phyloP scores from a whole-genome alignment of 2,888 invertebrate species.

The Thecocarcelia acutangulata region DNA sequence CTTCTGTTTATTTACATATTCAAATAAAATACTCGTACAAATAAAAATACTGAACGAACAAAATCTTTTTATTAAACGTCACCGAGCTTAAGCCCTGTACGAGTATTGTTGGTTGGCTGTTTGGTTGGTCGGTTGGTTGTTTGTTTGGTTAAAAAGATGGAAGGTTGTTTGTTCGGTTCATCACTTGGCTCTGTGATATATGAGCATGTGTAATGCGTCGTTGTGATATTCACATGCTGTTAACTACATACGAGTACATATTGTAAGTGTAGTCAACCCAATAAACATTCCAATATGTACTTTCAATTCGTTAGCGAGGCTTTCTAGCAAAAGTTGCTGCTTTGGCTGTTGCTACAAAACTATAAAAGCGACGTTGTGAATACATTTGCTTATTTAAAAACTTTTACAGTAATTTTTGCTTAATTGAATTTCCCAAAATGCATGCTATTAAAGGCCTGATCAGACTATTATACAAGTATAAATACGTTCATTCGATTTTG shows the following conservation, averaged over 20 bases:
- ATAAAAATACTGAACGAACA: conserved; percentile 18
- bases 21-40: conserved; percentile 42
- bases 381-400: too few species aligned
- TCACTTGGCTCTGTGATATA: conserved; percentile 68
- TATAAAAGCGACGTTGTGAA: too few species aligned
- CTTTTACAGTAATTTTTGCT: too few species aligned
- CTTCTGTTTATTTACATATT: conserved; percentile 55
- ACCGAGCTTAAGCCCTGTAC: conserved; percentile 51
- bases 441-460: too few species aligned
- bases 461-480: too few species aligned
- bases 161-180: conserved; percentile 50
- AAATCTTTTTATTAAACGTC: conserved; percentile 64
- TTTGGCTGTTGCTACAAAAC: too few species aligned
- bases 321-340: not conserved
- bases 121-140: conserved; percentile 27
- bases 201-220: conserved; percentile 60
- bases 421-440: too few species aligned
- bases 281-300: conserved; percentile 7
- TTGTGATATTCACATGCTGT: conserved; percentile 45
- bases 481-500: too few species aligned
- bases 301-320: not conserved
- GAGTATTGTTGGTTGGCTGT: conserved; percentile 36
- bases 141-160: conserved; percentile 28
- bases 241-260: conserved; percentile 18
- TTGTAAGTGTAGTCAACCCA: conserved; percentile 28